These are phyloP conservation scores for Heliconius congener DNA, from an alignment of 1,140 invertebrate genomes.

Conservation along the genomic window DNA sequence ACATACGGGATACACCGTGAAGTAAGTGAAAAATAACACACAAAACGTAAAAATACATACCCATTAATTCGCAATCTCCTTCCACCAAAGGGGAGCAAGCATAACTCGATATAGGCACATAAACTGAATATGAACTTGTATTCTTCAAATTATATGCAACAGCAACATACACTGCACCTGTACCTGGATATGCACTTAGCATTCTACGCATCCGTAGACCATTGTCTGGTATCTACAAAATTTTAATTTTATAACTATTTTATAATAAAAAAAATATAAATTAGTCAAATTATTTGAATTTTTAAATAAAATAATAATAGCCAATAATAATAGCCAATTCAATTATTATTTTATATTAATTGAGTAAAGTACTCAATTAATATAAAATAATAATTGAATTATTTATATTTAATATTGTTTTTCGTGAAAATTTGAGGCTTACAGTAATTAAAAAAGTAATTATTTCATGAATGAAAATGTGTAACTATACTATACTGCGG, in stretches of 20 bases:
- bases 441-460: no score
- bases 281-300: no score
- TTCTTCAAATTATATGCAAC: conserved; percentile 74
- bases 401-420: no score
- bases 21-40: background rate
- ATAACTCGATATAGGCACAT: conserved; percentile 86
- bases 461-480: no score
- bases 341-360: no score
- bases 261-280: background rate
- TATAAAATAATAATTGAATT: no score
- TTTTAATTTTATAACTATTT: background rate
- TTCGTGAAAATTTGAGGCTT: no score
- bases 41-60: conserved; percentile 44
- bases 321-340: no score
- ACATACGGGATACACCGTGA: background rate
- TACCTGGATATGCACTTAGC: conserved; percentile 84
- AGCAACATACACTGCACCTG: conserved; percentile 84
- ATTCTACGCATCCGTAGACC: conserved; percentile 65
- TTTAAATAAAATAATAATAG: no score
- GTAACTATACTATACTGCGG: no score
- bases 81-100: conserved; percentile 81
- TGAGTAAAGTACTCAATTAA: no score
- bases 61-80: conserved; percentile 71
- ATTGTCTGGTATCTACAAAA: conserved; percentile 52
- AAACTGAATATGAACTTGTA: conserved; percentile 81